Conservation (phyloP, 2,113 vertebrate genomes). For the Anthoscopus minutus region DNA sequence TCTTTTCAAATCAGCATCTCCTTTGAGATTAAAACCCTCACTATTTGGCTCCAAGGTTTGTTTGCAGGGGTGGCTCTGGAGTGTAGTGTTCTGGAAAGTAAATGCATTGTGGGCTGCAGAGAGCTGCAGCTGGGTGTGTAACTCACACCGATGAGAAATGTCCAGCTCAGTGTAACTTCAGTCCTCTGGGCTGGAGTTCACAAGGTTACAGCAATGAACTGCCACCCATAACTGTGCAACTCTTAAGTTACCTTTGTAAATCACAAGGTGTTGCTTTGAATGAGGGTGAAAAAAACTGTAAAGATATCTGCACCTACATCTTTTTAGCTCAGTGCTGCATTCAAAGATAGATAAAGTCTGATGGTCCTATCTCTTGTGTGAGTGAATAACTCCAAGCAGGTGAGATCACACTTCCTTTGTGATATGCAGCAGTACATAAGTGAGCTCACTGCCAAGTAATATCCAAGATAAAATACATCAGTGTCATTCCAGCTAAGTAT, state of each 20-base stretch:
- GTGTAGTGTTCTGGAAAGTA: not conserved
- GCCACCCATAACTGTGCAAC: not conserved
- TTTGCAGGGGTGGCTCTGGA: not conserved
- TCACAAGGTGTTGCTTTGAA: not conserved
- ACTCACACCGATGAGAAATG: not conserved
- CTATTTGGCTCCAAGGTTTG: not conserved
- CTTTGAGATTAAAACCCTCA: not conserved
- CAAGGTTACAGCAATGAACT: not conserved
- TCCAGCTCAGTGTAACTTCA: not conserved
- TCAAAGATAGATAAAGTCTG: not conserved
- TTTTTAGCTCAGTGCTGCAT: not conserved
- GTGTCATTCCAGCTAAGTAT: slow-evolving; percentile 68
- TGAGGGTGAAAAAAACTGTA: not conserved
- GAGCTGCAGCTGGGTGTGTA: not conserved
- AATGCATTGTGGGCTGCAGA: not conserved
- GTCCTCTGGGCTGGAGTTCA: not conserved
- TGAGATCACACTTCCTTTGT: slow-evolving; percentile 10
- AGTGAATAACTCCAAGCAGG: not conserved
- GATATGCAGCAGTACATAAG: slow-evolving; percentile 22
- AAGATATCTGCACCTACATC: not conserved
- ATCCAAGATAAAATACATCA: slow-evolving; percentile 65
- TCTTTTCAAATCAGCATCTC: slow-evolving; percentile 33
- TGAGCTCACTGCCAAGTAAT: slow-evolving; percentile 63
- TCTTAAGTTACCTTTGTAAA: not conserved
- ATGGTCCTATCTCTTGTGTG: not conserved